These are phyloP conservation scores for Heliconius hortense DNA, from an alignment of 2,888 invertebrate species.

Conservation along the genomic window DNA sequence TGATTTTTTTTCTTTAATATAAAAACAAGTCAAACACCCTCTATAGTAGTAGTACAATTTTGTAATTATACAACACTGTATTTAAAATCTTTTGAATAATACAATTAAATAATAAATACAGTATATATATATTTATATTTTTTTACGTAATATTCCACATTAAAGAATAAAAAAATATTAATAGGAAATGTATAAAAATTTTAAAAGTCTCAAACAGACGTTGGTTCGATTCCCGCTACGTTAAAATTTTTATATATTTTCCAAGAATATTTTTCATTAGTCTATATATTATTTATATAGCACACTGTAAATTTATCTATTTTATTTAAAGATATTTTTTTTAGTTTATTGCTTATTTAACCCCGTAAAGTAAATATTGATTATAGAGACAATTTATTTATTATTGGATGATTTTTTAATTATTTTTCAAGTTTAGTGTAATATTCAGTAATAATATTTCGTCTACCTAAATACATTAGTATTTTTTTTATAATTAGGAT, in stretches of 20 bases:
- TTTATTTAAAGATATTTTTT: background rate
- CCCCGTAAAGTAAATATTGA: background rate
- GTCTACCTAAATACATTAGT: background rate
- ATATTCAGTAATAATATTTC: background rate
- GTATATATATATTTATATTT: too few species aligned
- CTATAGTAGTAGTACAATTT: too few species aligned
- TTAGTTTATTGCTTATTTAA: background rate
- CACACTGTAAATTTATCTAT: background rate
- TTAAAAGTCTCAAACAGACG: too few species aligned
- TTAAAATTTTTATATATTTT: background rate
- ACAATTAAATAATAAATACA: too few species aligned
- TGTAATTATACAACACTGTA: too few species aligned
- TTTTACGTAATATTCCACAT: too few species aligned
- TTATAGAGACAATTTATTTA: background rate
- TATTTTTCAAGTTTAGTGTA: background rate
- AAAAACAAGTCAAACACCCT: too few species aligned
- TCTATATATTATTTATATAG: slow-evolving; percentile 3
- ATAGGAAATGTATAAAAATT: too few species aligned
- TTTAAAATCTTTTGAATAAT: too few species aligned
- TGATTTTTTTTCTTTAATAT: too few species aligned
- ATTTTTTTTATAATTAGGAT: too few species aligned
- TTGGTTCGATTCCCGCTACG: background rate
- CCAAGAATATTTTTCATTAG: background rate
- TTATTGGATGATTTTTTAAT: background rate
- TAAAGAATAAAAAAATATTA: too few species aligned